Evolutionary conservation across 2,113 vertebrate genomes (phyloP).

Genomic region (Morone saxatilis): DNA sequence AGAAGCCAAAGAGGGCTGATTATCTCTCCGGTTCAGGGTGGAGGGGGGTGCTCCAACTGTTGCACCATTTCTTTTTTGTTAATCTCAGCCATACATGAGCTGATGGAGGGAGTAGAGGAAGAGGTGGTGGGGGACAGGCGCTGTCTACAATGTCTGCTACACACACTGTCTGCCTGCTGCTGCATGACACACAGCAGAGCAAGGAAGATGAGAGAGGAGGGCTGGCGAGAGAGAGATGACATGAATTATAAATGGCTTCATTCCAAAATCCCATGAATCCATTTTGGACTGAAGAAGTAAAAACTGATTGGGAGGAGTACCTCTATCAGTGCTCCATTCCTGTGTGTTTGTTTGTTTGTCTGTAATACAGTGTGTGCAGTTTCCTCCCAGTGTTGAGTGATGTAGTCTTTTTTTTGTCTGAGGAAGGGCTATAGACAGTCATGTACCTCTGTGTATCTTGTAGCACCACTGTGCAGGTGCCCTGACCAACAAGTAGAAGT

Average conservation of each 20-base stretch:
- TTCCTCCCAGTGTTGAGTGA: background rate
- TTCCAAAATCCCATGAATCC: background rate
- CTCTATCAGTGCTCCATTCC: background rate
- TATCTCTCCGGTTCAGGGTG: background rate
- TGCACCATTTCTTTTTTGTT: constrained; percentile 1
- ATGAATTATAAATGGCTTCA: constrained; percentile 25
- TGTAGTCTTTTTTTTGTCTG: background rate
- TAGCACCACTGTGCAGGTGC: background rate
- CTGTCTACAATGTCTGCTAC: background rate
- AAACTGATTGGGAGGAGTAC: background rate
- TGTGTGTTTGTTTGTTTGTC: background rate
- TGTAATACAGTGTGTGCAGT: background rate
- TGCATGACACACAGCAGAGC: constrained; percentile 25
- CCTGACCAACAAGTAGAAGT: background rate
- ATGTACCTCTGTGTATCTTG: background rate
- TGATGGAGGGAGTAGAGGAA: background rate
- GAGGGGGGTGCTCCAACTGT: background rate
- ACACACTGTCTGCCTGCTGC: background rate
- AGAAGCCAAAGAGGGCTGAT: constrained; percentile 1
- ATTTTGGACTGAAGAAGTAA: background rate
- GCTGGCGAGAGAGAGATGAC: background rate
- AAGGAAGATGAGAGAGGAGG: constrained; percentile 1
- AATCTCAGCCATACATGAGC: background rate
- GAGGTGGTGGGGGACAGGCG: background rate
- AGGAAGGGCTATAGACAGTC: background rate